phyloP scores from a whole-genome alignment of 2,888 invertebrate genomes.

The Lycia hirtaria region DNA sequence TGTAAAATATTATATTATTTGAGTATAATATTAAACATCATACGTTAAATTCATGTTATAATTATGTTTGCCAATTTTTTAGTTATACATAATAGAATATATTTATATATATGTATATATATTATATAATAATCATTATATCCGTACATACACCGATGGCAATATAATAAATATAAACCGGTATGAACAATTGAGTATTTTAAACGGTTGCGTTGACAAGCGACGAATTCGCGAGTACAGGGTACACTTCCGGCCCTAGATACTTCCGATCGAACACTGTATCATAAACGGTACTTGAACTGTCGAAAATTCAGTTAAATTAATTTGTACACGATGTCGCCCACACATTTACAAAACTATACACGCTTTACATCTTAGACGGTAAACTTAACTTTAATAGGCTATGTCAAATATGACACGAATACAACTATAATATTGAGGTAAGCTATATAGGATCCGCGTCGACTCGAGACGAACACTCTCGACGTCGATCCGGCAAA shows the following conservation, averaged over 20 bases:
- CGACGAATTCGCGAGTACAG: slow-evolving; percentile 53
- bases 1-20: slow-evolving; percentile 11
- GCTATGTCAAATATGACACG: slow-evolving; percentile 82
- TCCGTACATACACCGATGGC: slow-evolving; percentile 29
- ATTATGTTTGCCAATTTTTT: slow-evolving; percentile 61
- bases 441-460: slow-evolving; percentile 82
- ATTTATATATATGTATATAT: no score
- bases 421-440: slow-evolving; percentile 81
- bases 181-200: slow-evolving; percentile 55
- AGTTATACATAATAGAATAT: slow-evolving; percentile 39
- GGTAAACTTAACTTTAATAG: slow-evolving; percentile 82
- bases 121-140: slow-evolving; percentile 27
- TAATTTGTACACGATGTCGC: slow-evolving; percentile 78
- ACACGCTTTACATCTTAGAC: slow-evolving; percentile 78
- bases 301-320: slow-evolving; percentile 68
- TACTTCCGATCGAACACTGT: slow-evolving; percentile 44
- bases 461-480: slow-evolving; percentile 61
- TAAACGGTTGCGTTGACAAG: slow-evolving; percentile 48
- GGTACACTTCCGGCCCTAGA: slow-evolving; percentile 30
- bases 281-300: slow-evolving; percentile 46
- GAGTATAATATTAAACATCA: slow-evolving; percentile 22
- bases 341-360: slow-evolving; percentile 66
- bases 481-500: slow-evolving; percentile 65
- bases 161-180: slow-evolving; percentile 21
- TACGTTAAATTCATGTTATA: slow-evolving; percentile 38